Evolutionary conservation across 92 coral and sea anemone species (phyloP), one percentile per base, ranked within the genome.

Genomic region (Pocillopora meandrina): DNA sequence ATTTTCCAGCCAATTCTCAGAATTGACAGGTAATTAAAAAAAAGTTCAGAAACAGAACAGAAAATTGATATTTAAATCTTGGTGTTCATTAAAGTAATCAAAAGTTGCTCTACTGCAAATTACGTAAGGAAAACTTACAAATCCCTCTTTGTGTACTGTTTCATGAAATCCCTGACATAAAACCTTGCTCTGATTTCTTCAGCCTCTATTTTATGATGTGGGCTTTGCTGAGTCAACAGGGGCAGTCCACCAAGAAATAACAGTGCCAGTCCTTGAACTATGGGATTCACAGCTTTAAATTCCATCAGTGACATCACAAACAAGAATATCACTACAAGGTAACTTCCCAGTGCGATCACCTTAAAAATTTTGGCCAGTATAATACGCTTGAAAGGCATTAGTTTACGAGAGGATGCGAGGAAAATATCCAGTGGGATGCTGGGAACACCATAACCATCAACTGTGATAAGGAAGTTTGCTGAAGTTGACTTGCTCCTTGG

Each of bases 381-480:
- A n/a, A 92, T 93, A 82, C 95, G 91, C 61, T 90, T 92, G 78
- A 94, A 94, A 59, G 98, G 98, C 69, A 94, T 78, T 17, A 94
- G 77, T 56, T 81, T 80, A 59, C 61, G 84, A 47, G 87, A 92
- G 10, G 92, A 92, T 20, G 64, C 33, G 47, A 92, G 87, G 65
- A 94, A 94, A 65, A 94, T 86, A 13, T 94, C 93, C 19, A 92
- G 88, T 3, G 98, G 93, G 13, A 94, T 92, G 71, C 93, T 92
- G 9, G 90, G 90, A 19, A 94, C 80, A 34, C 88, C 84, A 58
- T 90, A 87, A 3, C 92, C 98, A 81, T 94, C 98, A 49, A 66
- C 69, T 52, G 60, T 63, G n/a, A 92, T 90, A 60, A 94, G 86
- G n/a, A 93, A 74, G 42, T 58, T 86, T 16, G 80, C 52, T 42